These are phyloP conservation scores for Caradrina clavipalpis DNA, from an alignment of 2,888 invertebrate genomes.

Conservation along the genomic window DNA sequence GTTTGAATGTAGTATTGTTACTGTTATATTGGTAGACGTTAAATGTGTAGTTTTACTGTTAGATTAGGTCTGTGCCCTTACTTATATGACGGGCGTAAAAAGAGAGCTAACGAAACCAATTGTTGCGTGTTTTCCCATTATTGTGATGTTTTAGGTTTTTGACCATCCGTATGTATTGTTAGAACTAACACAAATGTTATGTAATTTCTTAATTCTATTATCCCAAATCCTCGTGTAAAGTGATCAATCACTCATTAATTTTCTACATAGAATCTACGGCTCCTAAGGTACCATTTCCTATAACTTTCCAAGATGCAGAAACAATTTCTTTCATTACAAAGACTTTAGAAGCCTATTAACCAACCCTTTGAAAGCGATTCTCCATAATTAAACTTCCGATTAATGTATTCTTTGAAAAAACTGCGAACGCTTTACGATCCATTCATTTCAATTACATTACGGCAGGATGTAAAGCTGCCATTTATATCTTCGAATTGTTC, in stretches of 20 bases:
- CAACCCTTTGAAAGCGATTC: neutral
- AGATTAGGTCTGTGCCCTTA: constrained; percentile 4
- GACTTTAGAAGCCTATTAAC: neutral
- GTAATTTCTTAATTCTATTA: too few relatives aligned
- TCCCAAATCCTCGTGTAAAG: too few relatives aligned
- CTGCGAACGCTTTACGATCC: constrained; percentile 31
- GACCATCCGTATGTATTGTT: too few relatives aligned
- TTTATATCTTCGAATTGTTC: constrained; percentile 51
- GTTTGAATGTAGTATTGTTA: constrained; percentile 27
- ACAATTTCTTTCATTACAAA: constrained; percentile 8
- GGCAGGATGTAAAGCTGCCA: constrained; percentile 19
- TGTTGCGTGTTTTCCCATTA: too few relatives aligned
- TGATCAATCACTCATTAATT: too few relatives aligned
- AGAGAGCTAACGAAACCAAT: too few relatives aligned
- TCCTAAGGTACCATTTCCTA: neutral
- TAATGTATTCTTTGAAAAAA: constrained; percentile 26
- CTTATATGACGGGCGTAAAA: neutral
- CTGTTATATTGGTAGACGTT: constrained; percentile 46
- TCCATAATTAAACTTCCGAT: constrained; percentile 17
- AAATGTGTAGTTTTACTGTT: constrained; percentile 32
- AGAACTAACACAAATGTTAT: too few relatives aligned
- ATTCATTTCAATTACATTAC: constrained; percentile 36
- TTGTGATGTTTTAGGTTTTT: too few relatives aligned
- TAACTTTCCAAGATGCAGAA: neutral
- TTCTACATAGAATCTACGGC: neutral